phyloP scores from a whole-genome alignment of 1,140 invertebrate genomes.

The Cephus cinctus region DNA sequence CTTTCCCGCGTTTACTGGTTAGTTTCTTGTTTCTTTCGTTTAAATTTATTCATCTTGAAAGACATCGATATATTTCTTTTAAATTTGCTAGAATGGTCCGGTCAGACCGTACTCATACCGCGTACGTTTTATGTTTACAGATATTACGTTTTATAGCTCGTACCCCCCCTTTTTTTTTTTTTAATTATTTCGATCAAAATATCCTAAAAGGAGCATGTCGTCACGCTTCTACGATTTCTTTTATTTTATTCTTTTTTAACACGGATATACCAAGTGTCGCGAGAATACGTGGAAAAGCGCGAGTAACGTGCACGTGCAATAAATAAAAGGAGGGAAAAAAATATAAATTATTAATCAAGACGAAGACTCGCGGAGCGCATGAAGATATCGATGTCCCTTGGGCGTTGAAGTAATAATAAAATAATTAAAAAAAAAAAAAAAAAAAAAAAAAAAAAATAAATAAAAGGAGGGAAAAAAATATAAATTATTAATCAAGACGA shows the following conservation, averaged over 20 bases:
- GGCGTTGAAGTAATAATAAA: too few species aligned
- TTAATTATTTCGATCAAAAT: slow-evolving; percentile 29
- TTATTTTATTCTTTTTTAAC: slow-evolving; percentile 46
- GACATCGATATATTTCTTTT: slow-evolving; percentile 47
- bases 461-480: not conserved
- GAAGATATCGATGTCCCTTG: too few species aligned
- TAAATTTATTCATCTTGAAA: too few species aligned
- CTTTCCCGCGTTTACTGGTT: too few species aligned
- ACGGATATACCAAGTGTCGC: slow-evolving; percentile 37
- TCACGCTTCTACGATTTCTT: too few species aligned
- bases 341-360: slow-evolving; percentile 17
- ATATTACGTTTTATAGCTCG: slow-evolving; percentile 17
- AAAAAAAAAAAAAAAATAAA: not conserved
- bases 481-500: slow-evolving; percentile 11
- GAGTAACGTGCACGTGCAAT: not conserved
- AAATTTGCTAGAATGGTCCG: slow-evolving; percentile 29
- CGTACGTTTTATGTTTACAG: slow-evolving; percentile 9
- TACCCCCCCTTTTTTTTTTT: too few species aligned
- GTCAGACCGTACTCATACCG: slow-evolving; percentile 20
- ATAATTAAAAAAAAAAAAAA: not conserved
- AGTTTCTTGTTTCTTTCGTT: too few species aligned
- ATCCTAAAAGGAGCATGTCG: slow-evolving; percentile 52
- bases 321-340: not conserved
- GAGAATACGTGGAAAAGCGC: not conserved
- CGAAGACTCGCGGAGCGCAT: too few species aligned